Conservation (phyloP, 2,113 vertebrate species). For the Melanerpes aurifrons region DNA sequence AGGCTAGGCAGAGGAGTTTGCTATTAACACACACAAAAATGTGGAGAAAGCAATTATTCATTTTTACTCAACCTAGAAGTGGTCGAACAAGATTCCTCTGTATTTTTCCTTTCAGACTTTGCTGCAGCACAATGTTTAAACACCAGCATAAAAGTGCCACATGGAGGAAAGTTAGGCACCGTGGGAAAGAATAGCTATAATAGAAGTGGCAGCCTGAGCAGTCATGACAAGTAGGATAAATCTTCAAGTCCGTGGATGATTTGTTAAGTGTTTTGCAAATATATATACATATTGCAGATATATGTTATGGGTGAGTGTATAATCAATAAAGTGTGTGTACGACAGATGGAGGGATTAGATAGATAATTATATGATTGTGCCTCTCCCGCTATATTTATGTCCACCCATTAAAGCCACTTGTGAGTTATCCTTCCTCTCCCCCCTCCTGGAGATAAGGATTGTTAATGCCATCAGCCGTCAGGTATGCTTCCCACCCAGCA, state of each 20-base stretch:
- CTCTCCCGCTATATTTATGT: slow-evolving; percentile 8
- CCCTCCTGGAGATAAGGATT: not conserved
- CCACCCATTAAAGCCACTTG: slow-evolving; percentile 17
- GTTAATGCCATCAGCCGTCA: not conserved
- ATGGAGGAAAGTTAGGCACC: not conserved
- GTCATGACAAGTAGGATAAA: not conserved
- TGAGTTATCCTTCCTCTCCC: slow-evolving; percentile 17
- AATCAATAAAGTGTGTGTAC: slow-evolving; percentile 4
- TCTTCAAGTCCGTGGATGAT: not conserved
- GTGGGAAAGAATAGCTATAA: not conserved
- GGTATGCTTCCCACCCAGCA: not conserved
- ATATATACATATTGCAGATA: not conserved
- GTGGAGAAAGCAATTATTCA: slow-evolving; percentile 16
- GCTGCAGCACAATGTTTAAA: not conserved
- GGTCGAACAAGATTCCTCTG: not conserved
- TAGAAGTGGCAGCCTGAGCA: not conserved
- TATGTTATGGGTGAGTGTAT: not conserved
- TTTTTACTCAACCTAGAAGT: slow-evolving; percentile 16
- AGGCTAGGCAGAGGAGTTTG: not conserved
- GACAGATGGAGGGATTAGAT: slow-evolving; percentile 1
- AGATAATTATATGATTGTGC: not conserved
- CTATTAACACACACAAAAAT: slow-evolving; percentile 11
- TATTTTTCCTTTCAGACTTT: slow-evolving; percentile 5
- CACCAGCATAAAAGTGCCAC: not conserved
- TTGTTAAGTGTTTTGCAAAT: slow-evolving; percentile 44